phyloP scores from a whole-genome alignment of 2,888 invertebrate species.

The Caenorhabditis zanzibari region DNA sequence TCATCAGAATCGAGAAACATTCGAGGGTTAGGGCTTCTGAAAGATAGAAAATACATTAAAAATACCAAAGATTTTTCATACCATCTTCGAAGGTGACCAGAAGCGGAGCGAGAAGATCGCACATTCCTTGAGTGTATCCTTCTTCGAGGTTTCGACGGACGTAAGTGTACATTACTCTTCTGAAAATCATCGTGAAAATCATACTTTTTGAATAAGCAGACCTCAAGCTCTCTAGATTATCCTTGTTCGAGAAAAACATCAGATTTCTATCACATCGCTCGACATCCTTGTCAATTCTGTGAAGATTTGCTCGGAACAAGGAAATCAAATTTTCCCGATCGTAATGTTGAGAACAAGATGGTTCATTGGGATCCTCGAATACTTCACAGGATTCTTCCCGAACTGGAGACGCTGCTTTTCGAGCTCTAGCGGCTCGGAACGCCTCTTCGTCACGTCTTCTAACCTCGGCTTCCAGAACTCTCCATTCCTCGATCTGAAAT shows the following conservation, averaged over 20 bases:
- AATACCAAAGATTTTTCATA: constrained; percentile 69
- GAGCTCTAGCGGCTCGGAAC: constrained; percentile 76
- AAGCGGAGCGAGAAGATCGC: constrained; percentile 94
- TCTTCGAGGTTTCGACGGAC: constrained; percentile 96
- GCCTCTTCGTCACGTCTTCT: constrained; percentile 89
- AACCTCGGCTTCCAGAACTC: constrained; percentile 95
- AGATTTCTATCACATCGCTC: constrained; percentile 96
- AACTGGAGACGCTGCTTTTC: constrained; percentile 73
- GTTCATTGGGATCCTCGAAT: constrained; percentile 75
- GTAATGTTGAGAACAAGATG: constrained; percentile 56
- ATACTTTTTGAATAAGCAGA: too few species aligned
- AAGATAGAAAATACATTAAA: constrained; percentile 54
- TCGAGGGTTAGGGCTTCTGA: constrained; percentile 92
- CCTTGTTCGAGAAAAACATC: constrained; percentile 91
- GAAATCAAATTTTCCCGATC: constrained; percentile 72
- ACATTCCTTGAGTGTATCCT: constrained; percentile 98
- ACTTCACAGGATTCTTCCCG: constrained; percentile 79
- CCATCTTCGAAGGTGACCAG: constrained; percentile 93
- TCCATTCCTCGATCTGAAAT: constrained; percentile 92
- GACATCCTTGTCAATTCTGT: constrained; percentile 97
- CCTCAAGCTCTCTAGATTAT: constrained; percentile 90
- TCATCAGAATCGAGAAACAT: constrained; percentile 94
- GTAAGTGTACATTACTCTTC: constrained; percentile 87
- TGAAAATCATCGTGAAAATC: too few species aligned
- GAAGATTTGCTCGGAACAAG: constrained; percentile 89